Percentiles rank a stretch among this genome's conserved stretches.
phyloP scores from a whole-genome alignment of 1,140 invertebrate genomes.

The Proales similis region DNA sequence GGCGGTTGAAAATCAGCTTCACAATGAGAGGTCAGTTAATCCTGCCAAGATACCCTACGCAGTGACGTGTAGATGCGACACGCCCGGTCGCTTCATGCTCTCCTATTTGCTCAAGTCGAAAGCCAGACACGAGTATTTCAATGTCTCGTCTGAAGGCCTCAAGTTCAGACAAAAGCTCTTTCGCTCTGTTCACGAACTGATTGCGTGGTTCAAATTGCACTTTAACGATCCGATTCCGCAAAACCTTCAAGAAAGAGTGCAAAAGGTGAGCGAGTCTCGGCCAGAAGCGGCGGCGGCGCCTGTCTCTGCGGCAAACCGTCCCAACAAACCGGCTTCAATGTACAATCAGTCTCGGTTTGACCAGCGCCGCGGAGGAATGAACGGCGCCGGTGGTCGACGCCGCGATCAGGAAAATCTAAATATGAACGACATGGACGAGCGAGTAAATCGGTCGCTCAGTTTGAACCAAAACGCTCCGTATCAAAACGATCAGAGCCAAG shows the following conservation, averaged over 20 bases:
- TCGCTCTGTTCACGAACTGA: constrained; percentile 68
- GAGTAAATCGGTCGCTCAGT: too few relatives aligned
- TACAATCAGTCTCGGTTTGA: too few relatives aligned
- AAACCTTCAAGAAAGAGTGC: constrained; percentile 1
- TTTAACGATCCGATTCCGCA: constrained; percentile 76
- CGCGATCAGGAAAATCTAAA: too few relatives aligned
- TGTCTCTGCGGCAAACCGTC: neutral
- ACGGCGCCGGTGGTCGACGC: too few relatives aligned
- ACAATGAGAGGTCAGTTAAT: constrained; percentile 48
- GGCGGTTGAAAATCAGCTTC: constrained; percentile 12
- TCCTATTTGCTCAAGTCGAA: constrained; percentile 80
- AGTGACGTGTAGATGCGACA: constrained; percentile 59
- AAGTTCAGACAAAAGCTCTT: constrained; percentile 80
- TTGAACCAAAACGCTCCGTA: too few relatives aligned
- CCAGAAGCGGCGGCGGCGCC: neutral
- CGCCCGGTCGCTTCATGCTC: constrained; percentile 87
- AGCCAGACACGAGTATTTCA: constrained; percentile 75
- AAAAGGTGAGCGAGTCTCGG: neutral
- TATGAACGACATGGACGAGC: too few relatives aligned
- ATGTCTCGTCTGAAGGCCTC: constrained; percentile 82
- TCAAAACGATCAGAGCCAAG: too few relatives aligned
- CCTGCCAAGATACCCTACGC: constrained; percentile 51
- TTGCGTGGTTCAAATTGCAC: constrained; percentile 97
- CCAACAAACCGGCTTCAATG: too few relatives aligned
- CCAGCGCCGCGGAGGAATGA: too few relatives aligned